Evolutionary conservation across 2,888 invertebrate species (phyloP).

Genomic region (Tineola bisselliella): DNA sequence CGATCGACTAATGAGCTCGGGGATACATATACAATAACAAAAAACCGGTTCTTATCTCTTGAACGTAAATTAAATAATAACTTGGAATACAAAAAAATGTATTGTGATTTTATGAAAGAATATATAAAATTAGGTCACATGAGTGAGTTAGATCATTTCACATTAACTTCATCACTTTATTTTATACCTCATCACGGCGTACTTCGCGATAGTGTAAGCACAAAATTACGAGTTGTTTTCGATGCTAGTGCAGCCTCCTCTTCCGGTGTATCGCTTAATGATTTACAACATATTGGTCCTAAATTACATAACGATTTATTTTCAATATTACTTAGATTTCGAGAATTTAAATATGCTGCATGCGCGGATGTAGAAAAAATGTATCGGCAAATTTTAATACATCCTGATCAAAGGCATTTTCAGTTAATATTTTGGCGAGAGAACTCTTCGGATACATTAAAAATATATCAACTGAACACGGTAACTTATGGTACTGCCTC

Average conservation of each 20-base stretch:
- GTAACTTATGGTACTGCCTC: conserved; percentile 26
- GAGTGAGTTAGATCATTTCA: too few relatives aligned
- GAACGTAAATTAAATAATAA: conserved; percentile 16
- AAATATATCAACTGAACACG: conserved; percentile 22
- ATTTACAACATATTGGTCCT: conserved; percentile 22
- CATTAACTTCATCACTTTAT: too few relatives aligned
- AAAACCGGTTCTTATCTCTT: conserved; percentile 17
- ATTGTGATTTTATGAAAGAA: conserved; percentile 18
- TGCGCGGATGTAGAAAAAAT: conserved; percentile 26
- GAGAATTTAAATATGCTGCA: conserved; percentile 22
- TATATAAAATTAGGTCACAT: conserved; percentile 18
- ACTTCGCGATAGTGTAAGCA: conserved; percentile 17
- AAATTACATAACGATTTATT: conserved; percentile 23
- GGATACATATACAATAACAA: conserved; percentile 17
- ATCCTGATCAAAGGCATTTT: conserved; percentile 21
- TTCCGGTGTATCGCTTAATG: conserved; percentile 20
- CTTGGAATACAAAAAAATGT: conserved; percentile 16
- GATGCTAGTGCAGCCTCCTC: conserved; percentile 17
- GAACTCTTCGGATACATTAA: conserved; percentile 18
- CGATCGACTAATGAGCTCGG: conserved; percentile 18
- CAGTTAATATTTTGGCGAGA: conserved; percentile 30
- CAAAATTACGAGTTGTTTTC: conserved; percentile 19
- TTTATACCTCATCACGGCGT: conserved; percentile 20
- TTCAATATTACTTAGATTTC: conserved; percentile 23
- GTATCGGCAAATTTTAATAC: conserved; percentile 24